Percentiles rank a stretch among this genome's conserved stretches.
Evolutionary conservation across 2,888 invertebrate species (phyloP).

Genomic region (Gymnosoma rotundatum): DNA sequence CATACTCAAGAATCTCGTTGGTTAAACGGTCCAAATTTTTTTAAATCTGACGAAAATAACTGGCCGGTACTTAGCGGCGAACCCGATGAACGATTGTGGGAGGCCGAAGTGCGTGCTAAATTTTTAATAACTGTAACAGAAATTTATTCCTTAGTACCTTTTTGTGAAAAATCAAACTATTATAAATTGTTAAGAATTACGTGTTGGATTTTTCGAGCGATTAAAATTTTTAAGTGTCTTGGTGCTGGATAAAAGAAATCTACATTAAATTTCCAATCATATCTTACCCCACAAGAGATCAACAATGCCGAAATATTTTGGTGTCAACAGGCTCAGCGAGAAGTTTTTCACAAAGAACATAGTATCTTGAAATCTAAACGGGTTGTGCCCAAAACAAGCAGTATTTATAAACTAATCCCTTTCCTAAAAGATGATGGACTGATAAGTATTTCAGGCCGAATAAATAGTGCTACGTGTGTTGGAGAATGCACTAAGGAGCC

Average conservation of each 20-base stretch:
- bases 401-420: neutral
- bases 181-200: neutral
- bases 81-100: neutral
- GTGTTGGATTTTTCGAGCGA: conserved; percentile 19
- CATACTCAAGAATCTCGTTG: neutral
- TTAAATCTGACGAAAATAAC: neutral
- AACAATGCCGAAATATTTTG: conserved; percentile 10
- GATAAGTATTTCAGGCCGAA: conserved; percentile 7
- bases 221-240: conserved; percentile 29
- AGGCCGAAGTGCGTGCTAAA: conserved; percentile 29
- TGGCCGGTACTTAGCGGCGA: neutral
- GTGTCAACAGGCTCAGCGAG: conserved; percentile 26
- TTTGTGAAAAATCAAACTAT: neutral
- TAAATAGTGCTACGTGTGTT: too few species aligned
- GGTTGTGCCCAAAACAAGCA: neutral
- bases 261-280: neutral
- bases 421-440: neutral
- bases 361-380: neutral
- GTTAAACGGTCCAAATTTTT: neutral
- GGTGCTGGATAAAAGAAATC: conserved; percentile 11
- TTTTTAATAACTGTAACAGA: conserved; percentile 5
- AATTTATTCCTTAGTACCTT: neutral
- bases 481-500: neutral
- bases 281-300: neutral
- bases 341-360: conserved; percentile 14